Base-by-base conservation (phyloP, 2,113 vertebrate genomes). In the Heterochromis multidens region DNA sequence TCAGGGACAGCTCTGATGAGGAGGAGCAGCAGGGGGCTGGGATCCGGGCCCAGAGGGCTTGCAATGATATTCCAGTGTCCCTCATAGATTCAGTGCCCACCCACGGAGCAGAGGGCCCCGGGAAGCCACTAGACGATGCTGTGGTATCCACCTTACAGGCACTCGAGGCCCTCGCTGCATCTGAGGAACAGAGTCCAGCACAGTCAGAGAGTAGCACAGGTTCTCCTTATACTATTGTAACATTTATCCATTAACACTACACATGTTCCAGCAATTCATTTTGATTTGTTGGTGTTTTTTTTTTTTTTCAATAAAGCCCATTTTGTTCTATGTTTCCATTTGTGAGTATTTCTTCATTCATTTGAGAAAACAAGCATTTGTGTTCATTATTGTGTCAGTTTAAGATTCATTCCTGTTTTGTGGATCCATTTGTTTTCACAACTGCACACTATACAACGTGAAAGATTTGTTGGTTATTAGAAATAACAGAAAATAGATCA, bases 171-270 rank as follows among this genome's bases (percentile, higher is more conserved):
- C 96, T 99, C 83, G 97, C 98, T 85, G 97, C 97, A 70, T 99
- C 99, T 72, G 98, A 99, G 94, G 98, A 99, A 90, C 97, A 97
- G 91, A 93, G 93, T 81, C 94, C 95, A 16, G 94, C 93, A 16
- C 97, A 98, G 95, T 97, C 97, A 77, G 98, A 97, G 97, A 98
- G 97, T 95, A 98, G 97, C 97, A 97, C 98, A 99, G 99, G 99
- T 99, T 98, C 98, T 97, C 97, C 98, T 97, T 99, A 97, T 96
- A 97, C 97, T 92, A 97, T 99, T 95, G 97, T 99, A 96, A 99
- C 98, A 1, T 99, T 99, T 95, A 99, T 99, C 95, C 97, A 98
- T 96, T 99, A 96, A 97, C 94, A 93, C 89, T 89, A 93, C 91
- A 94, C 94, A 56, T 95, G 95, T 95, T 95, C 81, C 95, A 96